Evolutionary conservation across 2,797 vertebrate genomes (phyloP).

Genomic region (Mormyrus proboscirostris): DNA sequence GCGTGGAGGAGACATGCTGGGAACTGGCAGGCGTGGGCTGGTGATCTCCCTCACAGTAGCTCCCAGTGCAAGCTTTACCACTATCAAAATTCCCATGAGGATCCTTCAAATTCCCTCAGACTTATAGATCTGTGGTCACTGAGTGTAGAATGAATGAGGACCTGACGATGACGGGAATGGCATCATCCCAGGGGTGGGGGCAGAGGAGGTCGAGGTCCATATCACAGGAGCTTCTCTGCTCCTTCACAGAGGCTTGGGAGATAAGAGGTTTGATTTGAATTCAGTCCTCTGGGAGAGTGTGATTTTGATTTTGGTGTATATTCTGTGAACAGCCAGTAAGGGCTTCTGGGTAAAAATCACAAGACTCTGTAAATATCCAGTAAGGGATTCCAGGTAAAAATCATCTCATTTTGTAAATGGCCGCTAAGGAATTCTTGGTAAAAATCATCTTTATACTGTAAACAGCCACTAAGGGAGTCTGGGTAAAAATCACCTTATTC

Average conservation of each 20-base stretch:
- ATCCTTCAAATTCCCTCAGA: background rate
- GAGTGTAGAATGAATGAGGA: background rate
- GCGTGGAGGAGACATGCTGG: background rate
- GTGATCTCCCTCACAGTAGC: background rate
- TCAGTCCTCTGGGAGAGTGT: background rate
- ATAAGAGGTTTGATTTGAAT: background rate
- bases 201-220: background rate
- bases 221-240: background rate
- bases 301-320: conserved; percentile 6
- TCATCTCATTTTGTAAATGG: background rate
- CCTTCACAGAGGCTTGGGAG: background rate
- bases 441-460: conserved; percentile 15
- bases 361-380: conserved; percentile 46
- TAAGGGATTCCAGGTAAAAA: background rate
- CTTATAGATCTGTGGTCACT: background rate
- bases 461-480: conserved; percentile 26
- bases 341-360: conserved; percentile 47
- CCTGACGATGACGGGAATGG: background rate
- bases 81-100: background rate
- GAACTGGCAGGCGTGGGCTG: background rate
- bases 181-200: background rate
- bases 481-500: background rate
- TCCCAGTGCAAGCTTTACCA: background rate
- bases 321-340: conserved; percentile 46
- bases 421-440: background rate